These are phyloP conservation scores for Stramonita haemastoma DNA, from an alignment of 2,888 invertebrate species.

Conservation along the genomic window DNA sequence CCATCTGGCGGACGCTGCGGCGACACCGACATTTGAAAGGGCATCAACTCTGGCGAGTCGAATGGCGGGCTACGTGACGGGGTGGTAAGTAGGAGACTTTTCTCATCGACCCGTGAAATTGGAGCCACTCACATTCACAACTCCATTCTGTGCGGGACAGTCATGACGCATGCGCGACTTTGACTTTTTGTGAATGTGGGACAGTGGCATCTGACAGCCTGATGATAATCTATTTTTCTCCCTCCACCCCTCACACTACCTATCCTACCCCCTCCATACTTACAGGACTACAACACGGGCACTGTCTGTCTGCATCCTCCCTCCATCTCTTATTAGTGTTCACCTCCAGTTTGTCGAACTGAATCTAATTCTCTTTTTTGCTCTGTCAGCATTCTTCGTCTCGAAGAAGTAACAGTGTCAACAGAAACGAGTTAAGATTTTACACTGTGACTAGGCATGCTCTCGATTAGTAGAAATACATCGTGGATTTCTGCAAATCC, in stretches of 20 bases:
- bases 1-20: constrained; percentile 6
- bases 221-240: background rate
- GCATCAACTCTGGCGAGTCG: background rate
- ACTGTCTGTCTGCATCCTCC: background rate
- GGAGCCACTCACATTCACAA: constrained; percentile 19
- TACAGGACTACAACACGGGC: background rate
- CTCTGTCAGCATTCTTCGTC: no score
- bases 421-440: no score
- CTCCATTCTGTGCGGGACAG: constrained; percentile 6
- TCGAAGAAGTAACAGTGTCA: no score
- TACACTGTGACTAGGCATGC: no score
- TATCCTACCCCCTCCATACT: background rate
- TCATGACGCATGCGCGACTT: background rate
- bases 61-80: constrained; percentile 1
- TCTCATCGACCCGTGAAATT: constrained; percentile 25
- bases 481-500: no score
- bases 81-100: background rate
- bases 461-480: no score
- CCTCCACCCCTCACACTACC: background rate
- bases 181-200: background rate
- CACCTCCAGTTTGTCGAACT: no score
- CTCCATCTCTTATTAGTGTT: no score
- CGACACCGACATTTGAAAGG: constrained; percentile 3
- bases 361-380: no score
- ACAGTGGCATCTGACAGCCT: background rate